These are phyloP conservation scores for Drosophila bocqueti DNA, from an alignment of 1,140 invertebrate species.

Conservation along the genomic window DNA sequence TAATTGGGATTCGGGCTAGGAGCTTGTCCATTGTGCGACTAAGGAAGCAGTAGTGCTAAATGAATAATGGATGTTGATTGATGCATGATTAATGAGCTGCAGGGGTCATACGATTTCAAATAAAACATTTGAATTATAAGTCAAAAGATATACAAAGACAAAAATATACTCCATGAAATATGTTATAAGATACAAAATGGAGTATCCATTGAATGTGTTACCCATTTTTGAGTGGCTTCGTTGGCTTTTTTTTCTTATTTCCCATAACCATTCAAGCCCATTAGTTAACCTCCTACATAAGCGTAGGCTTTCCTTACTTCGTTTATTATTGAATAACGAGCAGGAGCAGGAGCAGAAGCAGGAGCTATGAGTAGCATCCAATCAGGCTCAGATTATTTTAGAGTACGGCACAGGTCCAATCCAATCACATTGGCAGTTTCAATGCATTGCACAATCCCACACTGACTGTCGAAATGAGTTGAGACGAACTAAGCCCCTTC, in stretches of 20 bases:
- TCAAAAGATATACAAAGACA: background rate
- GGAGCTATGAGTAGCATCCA: slow-evolving; percentile 10
- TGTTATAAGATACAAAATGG: too few species aligned
- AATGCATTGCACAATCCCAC: slow-evolving; percentile 26
- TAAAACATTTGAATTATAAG: too few species aligned
- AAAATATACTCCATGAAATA: too few species aligned
- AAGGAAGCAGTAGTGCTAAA: background rate
- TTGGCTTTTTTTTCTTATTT: background rate
- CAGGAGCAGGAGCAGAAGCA: background rate
- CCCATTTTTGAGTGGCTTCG: background rate
- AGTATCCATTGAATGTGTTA: background rate
- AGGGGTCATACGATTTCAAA: background rate
- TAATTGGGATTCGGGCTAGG: slow-evolving; percentile 19
- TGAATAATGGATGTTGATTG: slow-evolving; percentile 16
- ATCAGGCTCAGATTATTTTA: slow-evolving; percentile 29
- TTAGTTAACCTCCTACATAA: slow-evolving; percentile 14
- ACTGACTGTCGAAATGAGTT: slow-evolving; percentile 10
- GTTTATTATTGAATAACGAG: background rate
- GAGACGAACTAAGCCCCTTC: slow-evolving; percentile 3
- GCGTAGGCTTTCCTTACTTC: background rate
- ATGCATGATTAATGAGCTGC: background rate
- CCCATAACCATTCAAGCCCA: background rate
- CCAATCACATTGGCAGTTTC: slow-evolving; percentile 31
- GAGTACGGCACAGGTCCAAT: slow-evolving; percentile 4
- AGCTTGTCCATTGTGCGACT: background rate